Base-by-base conservation (phyloP, 2,888 invertebrate species). In the Clostera curtula region DNA sequence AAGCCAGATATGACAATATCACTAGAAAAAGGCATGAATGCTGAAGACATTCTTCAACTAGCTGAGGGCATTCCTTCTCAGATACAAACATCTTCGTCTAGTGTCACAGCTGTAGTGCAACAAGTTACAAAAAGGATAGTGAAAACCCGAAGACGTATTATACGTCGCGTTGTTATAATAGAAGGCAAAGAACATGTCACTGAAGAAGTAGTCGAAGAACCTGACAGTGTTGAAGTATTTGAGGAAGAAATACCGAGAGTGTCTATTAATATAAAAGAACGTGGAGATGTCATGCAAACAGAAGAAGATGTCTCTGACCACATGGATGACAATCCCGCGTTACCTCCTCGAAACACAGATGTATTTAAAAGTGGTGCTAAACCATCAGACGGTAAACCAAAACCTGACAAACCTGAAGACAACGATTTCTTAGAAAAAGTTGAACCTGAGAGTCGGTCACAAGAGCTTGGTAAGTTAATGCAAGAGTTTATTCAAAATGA, bases 141-240 rank as follows among this genome's bases (percentile, higher is more conserved):
- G 3, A 86, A 89, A 34, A 92, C 90, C 47, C 90, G 90, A 8
- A 85, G 91, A 23, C 88, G 90, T 38, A 91, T 93, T 9, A 91
- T 95, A 26, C 87, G 92, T 27, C 88, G 90, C 41, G 87, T 92
- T 2, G 90, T 91, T 0, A 89, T 93, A 3, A 88, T 94, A 31
- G 90, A 95, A 60, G 95, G 95, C 0, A 91, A 93, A 69, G 95
- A 95, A 72, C 90, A 91, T 35, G 87, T 93, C 0, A 90, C 90
- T 4, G 95, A 95, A 68, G 94, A 95, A 74, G 73, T 94, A 1
- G 85, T 94, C 20, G 95, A 95, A 56, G 94, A 94, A 64, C 95
- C 95, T 0, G 94, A 92, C 54, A 89, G 90, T 61, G 77, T 91
- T 3, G 91, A 92, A 70, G 83, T 90, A 5, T 86, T 86, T 15